Percentiles rank a stretch among this genome's conserved stretches.
These are phyloP conservation scores for Meta bourneti DNA, from an alignment of 2,888 invertebrate genomes.

Conservation along the genomic window DNA sequence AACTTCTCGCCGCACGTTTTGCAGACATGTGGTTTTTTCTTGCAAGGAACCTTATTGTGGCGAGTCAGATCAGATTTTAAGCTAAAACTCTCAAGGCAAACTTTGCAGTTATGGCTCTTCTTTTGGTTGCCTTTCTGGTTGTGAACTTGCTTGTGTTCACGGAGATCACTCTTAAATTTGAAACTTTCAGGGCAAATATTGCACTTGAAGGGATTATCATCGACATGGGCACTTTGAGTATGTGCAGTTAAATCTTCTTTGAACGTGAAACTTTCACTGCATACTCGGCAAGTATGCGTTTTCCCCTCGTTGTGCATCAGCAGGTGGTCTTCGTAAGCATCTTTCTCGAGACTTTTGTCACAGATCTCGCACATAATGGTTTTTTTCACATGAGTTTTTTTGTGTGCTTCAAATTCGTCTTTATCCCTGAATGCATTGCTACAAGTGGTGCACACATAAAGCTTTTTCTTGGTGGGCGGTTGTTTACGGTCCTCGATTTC, in stretches of 20 bases:
- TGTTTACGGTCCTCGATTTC: constrained; percentile 24
- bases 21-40: constrained; percentile 30
- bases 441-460: constrained; percentile 63
- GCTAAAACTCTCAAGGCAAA: constrained; percentile 21
- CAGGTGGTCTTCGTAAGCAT: constrained; percentile 63
- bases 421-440: constrained; percentile 54
- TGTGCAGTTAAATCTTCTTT: constrained; percentile 64
- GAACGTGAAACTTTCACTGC: constrained; percentile 58
- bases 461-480: constrained; percentile 44
- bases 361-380: constrained; percentile 54
- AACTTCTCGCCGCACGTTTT: constrained; percentile 49
- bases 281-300: constrained; percentile 63
- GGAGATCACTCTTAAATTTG: constrained; percentile 68
- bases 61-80: constrained; percentile 33
- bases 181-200: constrained; percentile 54
- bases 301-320: constrained; percentile 65
- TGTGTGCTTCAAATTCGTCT: constrained; percentile 55
- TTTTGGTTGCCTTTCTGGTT: constrained; percentile 39
- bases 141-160: constrained; percentile 65
- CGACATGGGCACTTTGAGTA: constrained; percentile 29
- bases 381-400: constrained; percentile 44
- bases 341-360: constrained; percentile 30
- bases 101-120: constrained; percentile 16
- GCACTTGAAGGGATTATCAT: constrained; percentile 60
- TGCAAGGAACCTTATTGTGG: constrained; percentile 25